Base-by-base conservation (phyloP, 2,797 vertebrate species). In the Crax fasciolata region DNA sequence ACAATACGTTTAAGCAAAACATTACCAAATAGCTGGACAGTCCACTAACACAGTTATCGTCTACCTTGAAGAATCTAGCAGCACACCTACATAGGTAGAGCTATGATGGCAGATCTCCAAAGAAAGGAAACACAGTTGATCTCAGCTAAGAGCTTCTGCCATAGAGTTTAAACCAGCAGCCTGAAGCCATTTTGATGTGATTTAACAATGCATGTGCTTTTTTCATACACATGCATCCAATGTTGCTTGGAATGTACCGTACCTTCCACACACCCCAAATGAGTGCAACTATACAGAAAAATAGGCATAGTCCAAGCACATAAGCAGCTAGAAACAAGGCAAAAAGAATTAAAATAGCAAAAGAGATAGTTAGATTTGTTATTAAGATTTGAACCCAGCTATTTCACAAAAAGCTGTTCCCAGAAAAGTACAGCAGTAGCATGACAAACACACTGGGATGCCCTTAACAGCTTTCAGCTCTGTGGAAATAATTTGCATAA, bases 1-100 rank as follows among this genome's bases (percentile, higher is more conserved):
- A 90, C 44, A 41, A 97, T 61, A 82, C 14, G 81, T 92, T 86
- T 55, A 84, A 87, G 43, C 19, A 88, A 78, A 84, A 93, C 12
- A 78, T 78, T 67, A 89, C 3, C n/a, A 81, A 75, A 51, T 1
- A 78, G 43, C 7, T 62, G 18, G 43, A 48, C 43, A 81, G 58
- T 10, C 10, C 48, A 74, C 30, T 28, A 74, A 20, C 28, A 76
- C 24, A 77, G 19, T 57, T 84, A 51, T 18, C 68, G 49, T 24
- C 59, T 76, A 13, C 38, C 41, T 59, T 68, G 43, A 65, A 49
- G 38, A 91, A 38, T 30, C 27, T 44, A 81, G 20, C 35, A 73
- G 58, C 39, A 59, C 28, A 57, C 41, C 46, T 74, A 41, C 38
- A 41, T 1, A 70, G 28, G 51, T 4, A 78, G 57, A 84, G 23